phyloP scores from a whole-genome alignment of 2,888 invertebrate species.

The Ormia ochracea region DNA sequence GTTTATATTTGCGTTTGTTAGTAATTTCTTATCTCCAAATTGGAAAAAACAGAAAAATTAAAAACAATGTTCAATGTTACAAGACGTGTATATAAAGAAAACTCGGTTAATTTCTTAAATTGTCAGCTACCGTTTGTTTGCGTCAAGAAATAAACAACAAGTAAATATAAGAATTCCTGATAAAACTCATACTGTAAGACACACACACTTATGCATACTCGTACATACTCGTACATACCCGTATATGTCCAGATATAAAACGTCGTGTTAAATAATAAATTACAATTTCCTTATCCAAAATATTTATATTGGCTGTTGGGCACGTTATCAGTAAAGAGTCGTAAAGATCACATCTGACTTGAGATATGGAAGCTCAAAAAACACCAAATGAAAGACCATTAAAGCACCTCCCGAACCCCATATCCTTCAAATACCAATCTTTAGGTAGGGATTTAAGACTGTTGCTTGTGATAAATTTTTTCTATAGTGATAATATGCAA shows the following conservation, averaged over 20 bases:
- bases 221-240: conserved; percentile 11
- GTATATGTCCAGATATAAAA: not conserved
- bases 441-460: too few species aligned
- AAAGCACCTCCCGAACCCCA: too few species aligned
- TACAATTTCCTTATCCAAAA: not conserved
- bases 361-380: too few species aligned
- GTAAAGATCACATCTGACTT: too few species aligned
- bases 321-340: not conserved
- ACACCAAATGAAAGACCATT: too few species aligned
- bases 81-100: conserved; percentile 52
- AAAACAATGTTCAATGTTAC: conserved; percentile 37
- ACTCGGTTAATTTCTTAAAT: conserved; percentile 64
- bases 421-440: too few species aligned
- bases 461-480: too few species aligned
- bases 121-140: conserved; percentile 63
- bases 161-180: not conserved
- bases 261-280: not conserved
- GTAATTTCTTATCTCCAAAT: conserved; percentile 40
- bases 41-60: not conserved
- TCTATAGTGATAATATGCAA: too few species aligned
- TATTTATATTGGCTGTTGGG: not conserved
- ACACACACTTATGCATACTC: not conserved
- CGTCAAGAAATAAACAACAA: conserved; percentile 25
- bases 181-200: conserved; percentile 24
- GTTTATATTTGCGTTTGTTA: conserved; percentile 4